Evolutionary conservation across 2,113 vertebrate genomes (phyloP).

Genomic region (Mola mola): DNA sequence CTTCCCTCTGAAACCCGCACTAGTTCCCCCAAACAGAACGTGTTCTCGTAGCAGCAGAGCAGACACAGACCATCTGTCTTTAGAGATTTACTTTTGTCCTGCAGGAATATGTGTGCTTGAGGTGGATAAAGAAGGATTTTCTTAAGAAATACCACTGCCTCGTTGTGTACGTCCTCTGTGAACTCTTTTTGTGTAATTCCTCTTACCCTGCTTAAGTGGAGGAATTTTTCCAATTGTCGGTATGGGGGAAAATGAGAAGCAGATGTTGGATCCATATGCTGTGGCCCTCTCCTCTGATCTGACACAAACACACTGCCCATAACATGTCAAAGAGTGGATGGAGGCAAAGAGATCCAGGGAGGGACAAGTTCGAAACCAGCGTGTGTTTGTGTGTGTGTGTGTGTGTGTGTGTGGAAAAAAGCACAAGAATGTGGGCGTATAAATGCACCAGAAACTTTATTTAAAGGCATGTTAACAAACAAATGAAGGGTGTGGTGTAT

Average conservation of each 20-base stretch:
- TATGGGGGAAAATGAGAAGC: slow-evolving; percentile 70
- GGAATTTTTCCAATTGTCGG: slow-evolving; percentile 75
- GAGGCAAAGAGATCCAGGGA: slow-evolving; percentile 32
- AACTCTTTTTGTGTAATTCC: slow-evolving; percentile 34
- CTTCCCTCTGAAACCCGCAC: slow-evolving; percentile 20
- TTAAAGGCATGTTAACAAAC: slow-evolving; percentile 56
- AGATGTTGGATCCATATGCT: slow-evolving; percentile 72
- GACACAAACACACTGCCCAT: slow-evolving; percentile 51
- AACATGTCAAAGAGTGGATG: slow-evolving; percentile 42
- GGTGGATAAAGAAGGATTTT: slow-evolving; percentile 47
- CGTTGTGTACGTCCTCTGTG: too few species aligned
- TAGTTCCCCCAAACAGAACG: slow-evolving; percentile 22
- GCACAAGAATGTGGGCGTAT: slow-evolving; percentile 39
- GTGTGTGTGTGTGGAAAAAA: slow-evolving; percentile 10
- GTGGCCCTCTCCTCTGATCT: slow-evolving; percentile 45
- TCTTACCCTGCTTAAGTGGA: slow-evolving; percentile 45
- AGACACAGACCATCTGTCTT: slow-evolving; percentile 37
- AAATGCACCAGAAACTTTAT: slow-evolving; percentile 46
- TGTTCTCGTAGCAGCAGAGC: slow-evolving; percentile 18
- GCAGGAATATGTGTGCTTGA: slow-evolving; percentile 27
- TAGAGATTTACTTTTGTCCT: slow-evolving; percentile 27
- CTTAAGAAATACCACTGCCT: slow-evolving; percentile 36
- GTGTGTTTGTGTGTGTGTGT: background rate
- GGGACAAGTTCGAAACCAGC: slow-evolving; percentile 4
- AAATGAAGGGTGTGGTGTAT: slow-evolving; percentile 53